These are phyloP conservation scores for Globia sparganii DNA, from an alignment of 2,888 invertebrate genomes.

Conservation along the genomic window DNA sequence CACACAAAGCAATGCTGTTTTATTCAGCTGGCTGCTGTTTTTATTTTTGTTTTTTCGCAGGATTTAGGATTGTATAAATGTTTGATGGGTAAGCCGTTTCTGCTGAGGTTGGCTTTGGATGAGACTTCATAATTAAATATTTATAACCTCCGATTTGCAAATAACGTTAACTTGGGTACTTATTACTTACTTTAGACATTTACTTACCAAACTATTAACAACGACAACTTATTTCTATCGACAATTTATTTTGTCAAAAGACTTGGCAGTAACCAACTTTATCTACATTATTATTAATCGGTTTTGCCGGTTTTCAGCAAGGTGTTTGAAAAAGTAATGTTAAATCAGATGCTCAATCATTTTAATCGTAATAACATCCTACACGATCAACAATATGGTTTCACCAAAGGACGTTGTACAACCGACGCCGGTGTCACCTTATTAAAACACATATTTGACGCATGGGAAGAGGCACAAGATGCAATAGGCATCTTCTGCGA, in stretches of 20 bases:
- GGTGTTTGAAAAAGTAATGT: too few relatives aligned
- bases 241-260: neutral
- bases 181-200: neutral
- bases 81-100: constrained; percentile 4
- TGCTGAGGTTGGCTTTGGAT: neutral
- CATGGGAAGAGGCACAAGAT: too few relatives aligned
- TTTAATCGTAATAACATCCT: too few relatives aligned
- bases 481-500: too few relatives aligned
- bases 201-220: neutral
- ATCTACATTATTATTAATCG: neutral
- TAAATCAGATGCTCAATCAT: too few relatives aligned
- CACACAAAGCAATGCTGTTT: constrained; percentile 9
- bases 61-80: constrained; percentile 12
- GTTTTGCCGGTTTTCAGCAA: too few relatives aligned
- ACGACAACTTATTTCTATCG: neutral
- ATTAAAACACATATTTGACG: too few relatives aligned
- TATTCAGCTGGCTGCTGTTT: constrained; percentile 7
- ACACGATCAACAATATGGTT: too few relatives aligned
- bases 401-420: too few relatives aligned
- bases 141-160: neutral
- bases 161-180: neutral
- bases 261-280: too few relatives aligned
- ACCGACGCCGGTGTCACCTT: too few relatives aligned
- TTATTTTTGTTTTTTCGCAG: neutral
- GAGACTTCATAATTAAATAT: neutral